Base-by-base conservation (phyloP, 2,888 invertebrate genomes). In the Tetramorium bicarinatum region DNA sequence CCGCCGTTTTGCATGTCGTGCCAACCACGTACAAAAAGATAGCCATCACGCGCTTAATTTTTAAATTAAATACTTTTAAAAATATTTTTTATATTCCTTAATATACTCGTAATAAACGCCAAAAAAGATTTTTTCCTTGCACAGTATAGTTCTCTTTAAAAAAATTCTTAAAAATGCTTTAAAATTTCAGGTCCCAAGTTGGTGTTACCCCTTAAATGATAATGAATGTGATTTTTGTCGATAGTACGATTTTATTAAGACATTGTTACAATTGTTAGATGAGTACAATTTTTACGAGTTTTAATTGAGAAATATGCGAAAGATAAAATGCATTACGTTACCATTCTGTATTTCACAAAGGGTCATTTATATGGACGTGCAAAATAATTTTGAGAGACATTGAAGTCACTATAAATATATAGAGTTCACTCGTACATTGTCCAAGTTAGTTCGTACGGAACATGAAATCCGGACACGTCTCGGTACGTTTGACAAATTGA, bases 401-500 rank as follows among this genome's bases (percentile, higher is more conserved):
- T 34, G 54, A 56, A 38, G 59, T 4, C 77, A 34, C 41, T 56
- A 15, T 82, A 79, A 72, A 79, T 79, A 69, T 77, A 59, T 72
- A 41, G 66, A 84, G 49, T 88, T 82, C 29, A 64, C 52, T 67
- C 71, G 54, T 84, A 79, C 86, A 79, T 84, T 82, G 84, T 87
- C 71, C 82, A 25, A 83, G 84, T 84, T 87, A 84, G 84, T 84
- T 89, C 84, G 85, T 82, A 89, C 83, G 84, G 83, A 87, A 86
- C 88, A 74, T 18, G 54, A 72, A 83, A 80, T 76, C 74, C 56
- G 72, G 85, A 88, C 85, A 90, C 86, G 85, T 90, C 85, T 86
- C 84, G 83, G 84, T 85, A 90, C 85, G 87, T 87, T 87, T 90
- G 87, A 90, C 90, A 90, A 90, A 90, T 90, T 85, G 90, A 85